Conservation (phyloP, 2,113 vertebrate species). For the Entelurus aequoreus region DNA sequence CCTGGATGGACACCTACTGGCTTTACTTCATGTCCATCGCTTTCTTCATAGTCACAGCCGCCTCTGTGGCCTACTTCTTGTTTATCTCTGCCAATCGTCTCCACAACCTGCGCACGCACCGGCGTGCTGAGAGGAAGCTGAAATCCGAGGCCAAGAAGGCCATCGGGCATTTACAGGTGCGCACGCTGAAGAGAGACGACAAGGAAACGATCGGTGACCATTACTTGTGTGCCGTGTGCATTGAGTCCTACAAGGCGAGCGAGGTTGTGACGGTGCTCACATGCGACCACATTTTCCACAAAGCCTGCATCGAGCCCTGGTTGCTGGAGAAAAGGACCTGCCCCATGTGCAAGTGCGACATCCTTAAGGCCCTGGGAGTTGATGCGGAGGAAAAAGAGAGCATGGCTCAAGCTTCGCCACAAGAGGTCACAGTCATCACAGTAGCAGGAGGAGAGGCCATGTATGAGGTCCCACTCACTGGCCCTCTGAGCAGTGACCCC, state of each 20-base stretch:
- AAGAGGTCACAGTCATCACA: slow-evolving; percentile 59
- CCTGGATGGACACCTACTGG: slow-evolving; percentile 66
- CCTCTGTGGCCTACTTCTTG: slow-evolving; percentile 65
- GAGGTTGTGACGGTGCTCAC: slow-evolving; percentile 87
- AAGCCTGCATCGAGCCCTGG: slow-evolving; percentile 88
- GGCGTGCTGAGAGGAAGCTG: slow-evolving; percentile 71
- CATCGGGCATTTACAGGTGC: slow-evolving; percentile 78
- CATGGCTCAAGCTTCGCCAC: slow-evolving; percentile 13
- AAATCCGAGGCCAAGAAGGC: slow-evolving; percentile 84
- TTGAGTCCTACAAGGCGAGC: slow-evolving; percentile 81
- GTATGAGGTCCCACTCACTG: slow-evolving; percentile 60
- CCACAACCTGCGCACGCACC: slow-evolving; percentile 34
- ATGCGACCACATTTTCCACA: slow-evolving; percentile 91
- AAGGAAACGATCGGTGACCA: slow-evolving; percentile 80
- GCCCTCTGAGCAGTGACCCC: slow-evolving; percentile 61
- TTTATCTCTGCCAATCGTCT: slow-evolving; percentile 61
- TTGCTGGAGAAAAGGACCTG: slow-evolving; percentile 87
- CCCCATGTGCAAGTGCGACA: slow-evolving; percentile 92
- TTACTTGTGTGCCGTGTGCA: slow-evolving; percentile 85
- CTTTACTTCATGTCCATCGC: slow-evolving; percentile 68
- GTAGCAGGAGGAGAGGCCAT: slow-evolving; percentile 45
- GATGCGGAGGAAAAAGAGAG: slow-evolving; percentile 67
- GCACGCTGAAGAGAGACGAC: slow-evolving; percentile 81
- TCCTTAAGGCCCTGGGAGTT: slow-evolving; percentile 83
- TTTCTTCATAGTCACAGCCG: slow-evolving; percentile 65